Evolutionary conservation across 2,888 invertebrate species (phyloP), one percentile per base, ranked within the genome.

Genomic region (Malachius bipustulatus): DNA sequence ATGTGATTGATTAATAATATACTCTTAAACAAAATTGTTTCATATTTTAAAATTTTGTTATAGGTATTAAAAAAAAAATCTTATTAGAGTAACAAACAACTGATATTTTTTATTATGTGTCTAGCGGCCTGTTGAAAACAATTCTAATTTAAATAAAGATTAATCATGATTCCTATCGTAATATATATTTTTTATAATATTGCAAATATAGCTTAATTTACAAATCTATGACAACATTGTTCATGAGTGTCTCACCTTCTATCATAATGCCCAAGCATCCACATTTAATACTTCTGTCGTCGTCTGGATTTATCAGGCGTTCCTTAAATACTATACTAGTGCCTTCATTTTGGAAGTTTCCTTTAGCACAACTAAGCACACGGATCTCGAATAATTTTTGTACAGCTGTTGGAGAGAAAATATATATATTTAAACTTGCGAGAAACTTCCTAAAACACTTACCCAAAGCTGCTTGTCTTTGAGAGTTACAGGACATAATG

Each of bases 341-440:
- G 2, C 56, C 51, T 11, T 58, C 66, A 34, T 61, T 60, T 1
- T 64, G 64, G 40, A 75, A 75, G 52, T 75, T 70, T 1, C 73
- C 75, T 4, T 69, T 66, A 31, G 73, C 74, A 45, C 77, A 77
- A 40, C 67, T 67, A 19, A 77, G 51, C 1, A 77, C 70, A 34
- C 68, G 60, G 24, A 73, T 70, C 32, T 69, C 66, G 44, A 76
- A 76, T 6, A 77, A 55, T 44, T 70, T 75, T 26, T 65, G 62
- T 1, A 76, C 63, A 29, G 73, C 76, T 74, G 40, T n/a, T 34
- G 45, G 47, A 29, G 27, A 30, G 34, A 30, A 16, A 27, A 10
- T 10, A 4, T 31, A 6, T 14, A 14, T 31, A 28, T 9, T 8
- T 28, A 19, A 8, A n/a, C 6, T 19, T 19, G n/a, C 6, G n/a